These are phyloP conservation scores for Mesocentrotus franciscanus DNA, from an alignment of 53 echinoderm and acorn worm species.

Conservation along the genomic window DNA sequence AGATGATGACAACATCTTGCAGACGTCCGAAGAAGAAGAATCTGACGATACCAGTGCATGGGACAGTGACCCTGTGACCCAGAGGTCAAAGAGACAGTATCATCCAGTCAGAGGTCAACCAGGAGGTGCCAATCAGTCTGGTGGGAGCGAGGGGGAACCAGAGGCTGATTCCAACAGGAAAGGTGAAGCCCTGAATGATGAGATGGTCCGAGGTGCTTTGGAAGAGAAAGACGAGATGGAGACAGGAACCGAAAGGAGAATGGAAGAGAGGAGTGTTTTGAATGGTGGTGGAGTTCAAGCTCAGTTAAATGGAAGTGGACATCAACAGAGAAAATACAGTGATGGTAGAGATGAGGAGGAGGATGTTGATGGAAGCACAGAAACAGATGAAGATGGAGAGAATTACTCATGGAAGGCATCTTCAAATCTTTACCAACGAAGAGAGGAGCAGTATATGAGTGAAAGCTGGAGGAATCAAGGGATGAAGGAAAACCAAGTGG, in stretches of 20 bases:
- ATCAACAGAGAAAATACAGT: background rate
- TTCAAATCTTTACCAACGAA: background rate
- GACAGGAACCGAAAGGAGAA: background rate
- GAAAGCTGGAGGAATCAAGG: background rate
- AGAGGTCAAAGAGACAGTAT: conserved; percentile 72
- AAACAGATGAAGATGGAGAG: background rate
- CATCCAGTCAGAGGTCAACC: conserved; percentile 73
- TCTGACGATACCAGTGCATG: conserved; percentile 71
- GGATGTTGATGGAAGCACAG: background rate
- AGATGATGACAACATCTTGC: conserved; percentile 16
- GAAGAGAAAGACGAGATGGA: conserved; percentile 46
- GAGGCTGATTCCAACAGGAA: background rate
- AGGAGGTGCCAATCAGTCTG: background rate
- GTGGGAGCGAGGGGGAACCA: background rate
- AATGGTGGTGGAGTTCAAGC: background rate
- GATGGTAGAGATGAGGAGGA: background rate
- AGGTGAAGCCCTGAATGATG: background rate
- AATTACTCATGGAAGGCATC: background rate
- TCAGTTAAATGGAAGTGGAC: background rate
- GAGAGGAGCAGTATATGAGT: background rate
- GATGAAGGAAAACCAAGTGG: background rate
- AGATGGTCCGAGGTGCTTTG: background rate
- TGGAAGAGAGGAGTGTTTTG: background rate
- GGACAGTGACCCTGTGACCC: conserved; percentile 77
- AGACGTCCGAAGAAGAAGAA: background rate